A percentile compares a stretch with the other conserved stretches of the same genome.
Evolutionary conservation across 1,140 invertebrate genomes (phyloP).

Genomic region (Lutraria rhynchaena): DNA sequence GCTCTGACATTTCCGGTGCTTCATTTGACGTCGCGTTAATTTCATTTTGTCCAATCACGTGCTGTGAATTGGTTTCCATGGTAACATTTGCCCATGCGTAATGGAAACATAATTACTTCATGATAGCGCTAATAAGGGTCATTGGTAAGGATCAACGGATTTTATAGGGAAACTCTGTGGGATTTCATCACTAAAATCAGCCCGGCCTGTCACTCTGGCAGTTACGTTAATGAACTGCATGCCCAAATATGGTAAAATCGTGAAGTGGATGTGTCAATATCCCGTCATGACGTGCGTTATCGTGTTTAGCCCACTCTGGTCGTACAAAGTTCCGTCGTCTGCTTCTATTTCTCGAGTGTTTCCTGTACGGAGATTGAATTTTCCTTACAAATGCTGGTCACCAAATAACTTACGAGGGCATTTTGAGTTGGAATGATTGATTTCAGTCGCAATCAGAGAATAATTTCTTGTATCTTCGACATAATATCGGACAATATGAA

Average conservation of each 20-base stretch:
- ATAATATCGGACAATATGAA: too few relatives aligned
- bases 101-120: conserved; percentile 23
- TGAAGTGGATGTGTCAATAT: too few relatives aligned
- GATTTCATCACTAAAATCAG: conserved; percentile 31
- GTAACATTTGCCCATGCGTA: conserved; percentile 42
- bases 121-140: conserved; percentile 43
- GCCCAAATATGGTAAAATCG: conserved; percentile 13
- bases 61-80: conserved; percentile 26
- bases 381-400: too few relatives aligned
- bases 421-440: too few relatives aligned
- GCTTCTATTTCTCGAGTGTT: too few relatives aligned
- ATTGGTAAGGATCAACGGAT: conserved; percentile 17
- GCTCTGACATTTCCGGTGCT: conserved; percentile 19
- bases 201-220: neutral
- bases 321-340: too few relatives aligned
- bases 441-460: too few relatives aligned
- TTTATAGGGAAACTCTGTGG: neutral
- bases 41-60: conserved; percentile 58
- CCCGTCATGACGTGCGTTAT: too few relatives aligned
- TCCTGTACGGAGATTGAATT: too few relatives aligned
- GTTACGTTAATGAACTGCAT: conserved; percentile 5
- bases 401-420: too few relatives aligned
- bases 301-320: too few relatives aligned
- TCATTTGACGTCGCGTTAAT: conserved; percentile 42
- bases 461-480: too few relatives aligned